Evolutionary conservation across 1,140 invertebrate genomes (phyloP), one percentile per base, ranked within the genome.

Genomic region (Lasaia peninsularis): DNA sequence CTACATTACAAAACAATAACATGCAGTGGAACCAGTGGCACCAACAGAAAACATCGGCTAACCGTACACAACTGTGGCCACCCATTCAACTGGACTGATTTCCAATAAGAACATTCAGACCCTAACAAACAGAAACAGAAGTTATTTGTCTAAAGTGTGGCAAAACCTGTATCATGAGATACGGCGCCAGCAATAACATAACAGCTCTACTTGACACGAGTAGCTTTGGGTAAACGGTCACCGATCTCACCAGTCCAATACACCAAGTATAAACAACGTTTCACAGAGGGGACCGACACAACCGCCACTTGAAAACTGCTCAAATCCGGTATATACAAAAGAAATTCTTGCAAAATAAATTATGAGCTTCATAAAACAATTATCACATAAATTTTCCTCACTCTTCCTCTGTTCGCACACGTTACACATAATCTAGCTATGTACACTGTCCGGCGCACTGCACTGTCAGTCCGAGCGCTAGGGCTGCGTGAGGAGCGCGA

Each of bases 311-410:
- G 60, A 62, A 28, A 70, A 71, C 60, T 56, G 70, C 70, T 76
- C 71, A 57, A 64, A 78, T 73, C 71, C 64, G 53, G 74, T 85
- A 86, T 86, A 75, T 85, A 86, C 80, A 85, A 78, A 82, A 82
- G 77, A 78, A 80, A 86, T 82, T 82, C 71, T 78, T 83, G 79
- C 73, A 69, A 77, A 87, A 88, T 88, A 88, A 88, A 88, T 88
- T 88, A 88, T 80, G 82, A 85, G 74, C 81, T 86, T 83, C 78
- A 73, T 88, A 88, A 86, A 88, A 80, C 84, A 86, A 86, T 88
- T 88, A 88, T 88, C 85, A 88, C 85, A 88, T 86, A 86, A 86
- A 88, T 86, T 88, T 79, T 81, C 83, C 79, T 84, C 71, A 80
- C 34, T 71, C 74, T 77, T 73, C 71, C 70, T 71, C 82, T 80